Evolutionary conservation across 2,797 vertebrate genomes (phyloP), one percentile per base, ranked within the genome.

Genomic region (Cirrhinus molitorella): DNA sequence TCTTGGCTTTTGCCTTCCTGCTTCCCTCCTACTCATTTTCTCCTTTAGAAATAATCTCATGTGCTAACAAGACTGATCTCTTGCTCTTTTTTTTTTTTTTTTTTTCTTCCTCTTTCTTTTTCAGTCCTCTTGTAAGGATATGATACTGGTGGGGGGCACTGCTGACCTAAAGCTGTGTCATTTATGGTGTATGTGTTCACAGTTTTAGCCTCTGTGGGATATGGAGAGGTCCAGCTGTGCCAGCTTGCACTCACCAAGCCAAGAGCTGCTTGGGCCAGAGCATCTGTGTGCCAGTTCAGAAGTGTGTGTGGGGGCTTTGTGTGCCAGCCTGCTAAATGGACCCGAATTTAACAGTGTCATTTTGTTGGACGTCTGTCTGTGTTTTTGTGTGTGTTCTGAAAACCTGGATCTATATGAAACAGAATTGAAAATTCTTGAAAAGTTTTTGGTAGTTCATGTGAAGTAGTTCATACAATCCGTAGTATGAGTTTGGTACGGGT

Each of bases 221-320:
- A 72, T 87, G 72, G 73, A 75, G 83, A 86, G 80, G 80, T 83
- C 84, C 87, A 87, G 88, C 84, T 88, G 87, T 77, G 63, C 84
- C 85, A 86, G 78, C 78, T 51, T 85, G 80, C 76, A 77, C 63
- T 74, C 77, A 79, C 80, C 83, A 74, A 73, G 85, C 88, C 86
- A 89, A 78, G 37, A 89, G 86, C 80, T 81, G 80, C 73, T 80
- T 73, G 71, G 85, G 82, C 87, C 79, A 87, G 81, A 83, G 79
- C 79, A 87, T 78, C 84, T 84, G 84, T 68, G 82, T 87, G 86
- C 86, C 88, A 87, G 75, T 59, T 71, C 79, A 74, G 37, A 63
- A 65, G 70, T 72, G 83, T 65, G 77, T 77, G 67, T 65, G 61
- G 3, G 25, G 37, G 25, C 55, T 43, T 34, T 81, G 21, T 65